A percentile compares a stretch with the other conserved stretches of the same genome.
Evolutionary conservation across 2,888 invertebrate genomes (phyloP).

Genomic region (Xanthorhoe designata): DNA sequence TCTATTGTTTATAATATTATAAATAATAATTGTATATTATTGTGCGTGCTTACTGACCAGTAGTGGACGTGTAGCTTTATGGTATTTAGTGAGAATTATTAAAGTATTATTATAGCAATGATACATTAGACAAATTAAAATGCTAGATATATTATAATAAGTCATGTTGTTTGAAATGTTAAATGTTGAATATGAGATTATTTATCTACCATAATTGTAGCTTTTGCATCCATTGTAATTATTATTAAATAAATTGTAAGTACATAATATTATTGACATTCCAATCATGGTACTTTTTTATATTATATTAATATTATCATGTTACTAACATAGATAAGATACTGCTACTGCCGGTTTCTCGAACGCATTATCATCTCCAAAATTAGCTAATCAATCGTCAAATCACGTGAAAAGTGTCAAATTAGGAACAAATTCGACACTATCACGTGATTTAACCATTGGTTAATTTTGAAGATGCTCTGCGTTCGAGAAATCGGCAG

Average conservation of each 20-base stretch:
- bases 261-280: slow-evolving; percentile 1
- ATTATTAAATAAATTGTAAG: slow-evolving; percentile 17
- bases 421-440: too few species aligned
- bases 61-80: slow-evolving; percentile 11
- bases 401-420: too few species aligned
- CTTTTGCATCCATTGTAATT: slow-evolving; percentile 42
- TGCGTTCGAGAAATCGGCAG: too few species aligned
- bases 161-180: slow-evolving; percentile 16
- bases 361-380: too few species aligned
- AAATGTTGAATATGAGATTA: slow-evolving; percentile 37
- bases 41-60: background rate
- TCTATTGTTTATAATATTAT: background rate
- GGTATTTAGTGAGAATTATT: background rate
- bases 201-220: slow-evolving; percentile 39
- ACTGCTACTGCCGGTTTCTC: too few species aligned
- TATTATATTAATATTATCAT: background rate
- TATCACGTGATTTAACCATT: too few species aligned
- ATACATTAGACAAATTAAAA: slow-evolving; percentile 7
- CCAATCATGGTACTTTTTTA: background rate
- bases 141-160: slow-evolving; percentile 8
- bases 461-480: too few species aligned
- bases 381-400: too few species aligned
- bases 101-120: background rate
- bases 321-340: background rate
- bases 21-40: background rate